Evolutionary conservation across 2,888 invertebrate genomes (phyloP), one percentile per base, ranked within the genome.

Genomic region (Agrotis exclamationis): DNA sequence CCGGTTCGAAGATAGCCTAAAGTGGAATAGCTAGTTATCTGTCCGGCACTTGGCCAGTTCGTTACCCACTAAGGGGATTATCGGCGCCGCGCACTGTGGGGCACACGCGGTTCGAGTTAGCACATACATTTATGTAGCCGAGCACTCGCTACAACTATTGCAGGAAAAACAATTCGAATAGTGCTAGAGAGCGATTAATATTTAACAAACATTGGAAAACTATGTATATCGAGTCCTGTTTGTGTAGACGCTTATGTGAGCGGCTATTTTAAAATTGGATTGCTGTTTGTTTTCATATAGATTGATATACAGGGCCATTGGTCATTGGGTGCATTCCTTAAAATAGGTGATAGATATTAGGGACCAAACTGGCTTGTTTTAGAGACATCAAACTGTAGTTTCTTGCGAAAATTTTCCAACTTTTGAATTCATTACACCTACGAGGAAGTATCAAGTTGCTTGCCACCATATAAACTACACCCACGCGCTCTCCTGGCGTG

Each of bases 11-110:
- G 88, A 87, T 86, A 86, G 78, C 72, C 82, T 79, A 88, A 88
- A 91, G 90, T 91, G 89, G 90, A 91, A 89, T 89, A 87, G 88
- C 88, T 90, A 88, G 90, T 92, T 90, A 92, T 90, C 88, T 87
- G 88, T 82, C 86, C 80, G 76, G 84, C 89, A 88, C 89, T 88
- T 90, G 89, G 89, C 86, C 88, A 90, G 93, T 93, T 93, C 93
- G 92, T 93, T 93, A 92, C 86, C 87, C 91, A 90, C 90, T 93
- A 94, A 94, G 88, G 87, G 93, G 94, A 94, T 94, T 93, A 94
- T 83, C 86, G 86, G 85, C 85, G 85, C 82, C 80, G 79, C 77
- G 75, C 80, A 82, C 75, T 71, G 83, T 56, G 64, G 54, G 65
- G 71, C 76, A 78, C 82, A 76, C 82, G 79, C 82, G 84, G 82